phyloP scores from a whole-genome alignment of 2,888 invertebrate genomes.

The Entomobrya multifasciata region DNA sequence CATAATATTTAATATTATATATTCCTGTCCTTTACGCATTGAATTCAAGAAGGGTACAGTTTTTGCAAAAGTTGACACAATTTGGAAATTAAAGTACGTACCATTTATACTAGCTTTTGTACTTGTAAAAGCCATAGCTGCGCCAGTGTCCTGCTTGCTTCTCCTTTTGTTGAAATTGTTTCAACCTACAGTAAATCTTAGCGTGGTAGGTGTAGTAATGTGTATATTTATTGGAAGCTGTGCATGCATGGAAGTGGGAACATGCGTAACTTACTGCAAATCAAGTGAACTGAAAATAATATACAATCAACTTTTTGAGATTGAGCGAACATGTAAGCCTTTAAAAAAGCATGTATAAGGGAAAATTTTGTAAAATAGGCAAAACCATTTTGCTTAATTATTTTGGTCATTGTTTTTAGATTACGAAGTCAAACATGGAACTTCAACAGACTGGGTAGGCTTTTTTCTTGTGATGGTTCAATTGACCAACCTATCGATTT shows the following conservation, averaged over 20 bases:
- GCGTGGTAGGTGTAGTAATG: not conserved
- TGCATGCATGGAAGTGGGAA: not conserved
- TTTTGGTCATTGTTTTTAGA: not conserved
- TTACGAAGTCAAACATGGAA: too few relatives aligned
- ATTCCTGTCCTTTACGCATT: not conserved
- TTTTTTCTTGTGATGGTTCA: too few relatives aligned
- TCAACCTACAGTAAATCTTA: not conserved
- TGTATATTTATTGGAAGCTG: not conserved
- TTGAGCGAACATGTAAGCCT: too few relatives aligned
- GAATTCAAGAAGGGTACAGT: not conserved
- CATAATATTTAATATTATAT: not conserved
- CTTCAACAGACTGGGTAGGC: too few relatives aligned
- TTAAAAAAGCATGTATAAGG: too few relatives aligned
- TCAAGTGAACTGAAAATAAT: not conserved
- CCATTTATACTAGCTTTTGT: not conserved
- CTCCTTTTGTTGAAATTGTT: not conserved
- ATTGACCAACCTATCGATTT: too few relatives aligned
- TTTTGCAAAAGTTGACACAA: not conserved
- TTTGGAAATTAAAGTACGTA: not conserved
- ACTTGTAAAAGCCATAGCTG: not conserved
- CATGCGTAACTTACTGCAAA: not conserved
- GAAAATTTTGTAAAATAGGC: not conserved
- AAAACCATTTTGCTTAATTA: not conserved
- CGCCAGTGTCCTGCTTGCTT: not conserved
- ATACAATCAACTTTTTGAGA: not conserved